Evolutionary conservation across 2,797 vertebrate species (phyloP).

Genomic region (Champsocephalus esox): DNA sequence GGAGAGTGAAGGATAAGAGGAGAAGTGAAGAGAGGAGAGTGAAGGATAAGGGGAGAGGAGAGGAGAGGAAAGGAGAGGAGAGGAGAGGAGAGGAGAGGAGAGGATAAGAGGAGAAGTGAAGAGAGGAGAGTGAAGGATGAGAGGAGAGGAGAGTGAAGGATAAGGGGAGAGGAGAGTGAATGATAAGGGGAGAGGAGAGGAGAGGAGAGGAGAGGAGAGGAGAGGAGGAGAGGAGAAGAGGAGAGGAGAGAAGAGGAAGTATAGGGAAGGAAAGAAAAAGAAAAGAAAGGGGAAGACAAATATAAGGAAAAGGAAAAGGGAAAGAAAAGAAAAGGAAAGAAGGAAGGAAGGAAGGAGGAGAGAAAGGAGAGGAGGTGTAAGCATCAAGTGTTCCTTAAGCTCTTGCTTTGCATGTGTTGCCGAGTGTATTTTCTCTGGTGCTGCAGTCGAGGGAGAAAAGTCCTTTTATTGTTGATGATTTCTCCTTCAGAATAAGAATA

Average conservation of each 20-base stretch:
- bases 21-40: too few relatives aligned
- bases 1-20: background rate
- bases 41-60: background rate
- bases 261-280: background rate
- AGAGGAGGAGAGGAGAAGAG: too few relatives aligned
- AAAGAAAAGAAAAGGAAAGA: background rate
- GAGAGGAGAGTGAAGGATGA: background rate
- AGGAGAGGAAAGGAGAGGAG: background rate
- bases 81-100: background rate
- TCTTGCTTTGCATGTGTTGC: background rate
- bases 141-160: background rate
- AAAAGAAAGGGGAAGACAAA: too few relatives aligned
- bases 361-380: background rate
- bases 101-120: background rate
- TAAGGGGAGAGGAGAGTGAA: background rate
- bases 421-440: constrained; percentile 27
- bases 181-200: background rate
- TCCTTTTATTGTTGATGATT: constrained; percentile 6
- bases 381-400: background rate
- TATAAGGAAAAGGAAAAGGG: too few relatives aligned
- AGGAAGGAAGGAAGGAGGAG: background rate
- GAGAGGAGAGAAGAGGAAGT: too few relatives aligned
- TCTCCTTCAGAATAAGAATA: background rate
- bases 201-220: too few relatives aligned
- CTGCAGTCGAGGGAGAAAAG: constrained; percentile 18